Conservation (phyloP, 2,888 invertebrate species). For the Gastracanthus pulcherrimus region DNA sequence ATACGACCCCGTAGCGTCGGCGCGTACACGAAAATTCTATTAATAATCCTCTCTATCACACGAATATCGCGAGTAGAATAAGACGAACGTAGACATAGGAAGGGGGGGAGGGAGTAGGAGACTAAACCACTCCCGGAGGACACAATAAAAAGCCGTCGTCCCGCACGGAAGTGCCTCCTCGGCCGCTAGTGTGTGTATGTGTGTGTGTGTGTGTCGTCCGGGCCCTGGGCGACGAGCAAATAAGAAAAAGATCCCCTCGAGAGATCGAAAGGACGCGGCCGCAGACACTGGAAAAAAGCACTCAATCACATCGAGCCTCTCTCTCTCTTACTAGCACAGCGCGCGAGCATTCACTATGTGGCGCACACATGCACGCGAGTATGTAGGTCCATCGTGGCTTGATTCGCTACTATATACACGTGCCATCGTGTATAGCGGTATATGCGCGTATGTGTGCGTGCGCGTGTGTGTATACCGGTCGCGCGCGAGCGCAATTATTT, state of each 20-base stretch:
- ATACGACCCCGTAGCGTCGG: background rate
- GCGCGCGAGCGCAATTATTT: slow-evolving; percentile 41
- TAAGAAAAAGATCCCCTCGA: slow-evolving; percentile 56
- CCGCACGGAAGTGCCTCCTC: slow-evolving; percentile 26
- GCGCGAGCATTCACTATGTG: background rate
- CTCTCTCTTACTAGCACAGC: background rate
- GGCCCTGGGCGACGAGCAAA: slow-evolving; percentile 29
- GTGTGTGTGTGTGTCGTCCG: background rate
- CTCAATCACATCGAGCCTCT: slow-evolving; percentile 33
- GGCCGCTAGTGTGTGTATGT: too few relatives aligned
- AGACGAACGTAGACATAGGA: background rate
- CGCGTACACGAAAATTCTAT: slow-evolving; percentile 48
- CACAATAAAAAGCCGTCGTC: slow-evolving; percentile 48
- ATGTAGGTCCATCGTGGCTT: background rate
- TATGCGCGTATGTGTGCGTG: too few relatives aligned
- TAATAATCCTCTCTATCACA: slow-evolving; percentile 55
- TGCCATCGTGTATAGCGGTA: background rate
- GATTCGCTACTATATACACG: background rate
- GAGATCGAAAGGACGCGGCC: slow-evolving; percentile 36
- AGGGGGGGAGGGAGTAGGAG: background rate
- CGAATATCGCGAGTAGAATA: slow-evolving; percentile 24
- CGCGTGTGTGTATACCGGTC: too few relatives aligned
- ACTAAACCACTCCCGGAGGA: slow-evolving; percentile 55
- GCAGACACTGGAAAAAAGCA: slow-evolving; percentile 11
- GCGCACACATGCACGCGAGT: background rate